These are phyloP conservation scores for Thymelicus acteon DNA, from an alignment of 2,888 invertebrate species.

Conservation along the genomic window DNA sequence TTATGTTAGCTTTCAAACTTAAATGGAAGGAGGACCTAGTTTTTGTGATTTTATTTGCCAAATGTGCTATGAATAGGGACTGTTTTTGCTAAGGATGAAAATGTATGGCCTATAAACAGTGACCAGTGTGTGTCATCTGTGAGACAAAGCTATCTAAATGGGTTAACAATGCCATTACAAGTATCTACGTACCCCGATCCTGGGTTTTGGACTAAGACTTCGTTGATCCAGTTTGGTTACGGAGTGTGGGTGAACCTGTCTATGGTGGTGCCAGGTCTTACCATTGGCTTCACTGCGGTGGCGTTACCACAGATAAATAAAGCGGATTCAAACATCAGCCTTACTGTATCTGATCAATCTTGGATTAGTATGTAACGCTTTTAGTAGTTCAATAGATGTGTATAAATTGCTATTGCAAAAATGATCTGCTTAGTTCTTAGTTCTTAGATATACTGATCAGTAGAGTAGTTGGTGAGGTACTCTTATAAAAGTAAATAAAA, in stretches of 20 bases:
- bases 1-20: too few species aligned
- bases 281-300: constrained; percentile 86
- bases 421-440: too few species aligned
- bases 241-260: constrained; percentile 79
- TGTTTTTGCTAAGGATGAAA: neutral
- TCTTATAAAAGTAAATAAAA: too few species aligned
- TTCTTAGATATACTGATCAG: too few species aligned
- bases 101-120: neutral
- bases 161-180: neutral
- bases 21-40: too few species aligned
- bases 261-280: constrained; percentile 84
- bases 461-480: too few species aligned
- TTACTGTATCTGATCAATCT: constrained; percentile 76
- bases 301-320: constrained; percentile 81
- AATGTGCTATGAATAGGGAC: neutral
- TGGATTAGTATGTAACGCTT: constrained; percentile 83
- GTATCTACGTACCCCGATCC: constrained; percentile 48
- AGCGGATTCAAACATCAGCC: constrained; percentile 59
- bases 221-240: constrained; percentile 61
- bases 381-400: too few species aligned
- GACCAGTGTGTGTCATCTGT: neutral
- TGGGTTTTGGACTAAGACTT: constrained; percentile 57
- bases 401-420: too few species aligned
- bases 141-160: neutral
- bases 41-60: neutral